These are phyloP conservation scores for Distichodus sexfasciatus DNA, from an alignment of 2,797 vertebrate genomes.

Conservation along the genomic window DNA sequence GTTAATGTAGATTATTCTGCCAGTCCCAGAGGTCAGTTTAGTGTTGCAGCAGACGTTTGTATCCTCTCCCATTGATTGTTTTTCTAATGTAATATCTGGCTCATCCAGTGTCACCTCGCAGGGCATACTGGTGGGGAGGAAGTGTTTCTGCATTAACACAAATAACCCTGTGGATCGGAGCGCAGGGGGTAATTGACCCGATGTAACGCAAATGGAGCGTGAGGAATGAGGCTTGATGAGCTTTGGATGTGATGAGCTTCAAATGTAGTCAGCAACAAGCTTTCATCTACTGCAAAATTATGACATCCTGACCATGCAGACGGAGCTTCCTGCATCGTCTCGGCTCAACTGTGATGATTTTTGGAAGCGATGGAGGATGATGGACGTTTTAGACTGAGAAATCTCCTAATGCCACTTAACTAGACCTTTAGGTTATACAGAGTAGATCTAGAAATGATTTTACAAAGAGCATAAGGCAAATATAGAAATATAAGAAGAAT, in stretches of 20 bases:
- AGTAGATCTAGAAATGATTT: constrained; percentile 30
- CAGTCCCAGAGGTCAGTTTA: background rate
- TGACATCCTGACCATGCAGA: constrained; percentile 17
- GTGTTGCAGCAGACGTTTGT: background rate
- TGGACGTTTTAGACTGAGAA: constrained; percentile 3
- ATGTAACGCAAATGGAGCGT: constrained; percentile 40
- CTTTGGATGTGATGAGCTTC: constrained; percentile 35
- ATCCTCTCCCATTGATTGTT: constrained; percentile 5
- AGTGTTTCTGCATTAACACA: constrained; percentile 21
- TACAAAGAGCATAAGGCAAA: no score
- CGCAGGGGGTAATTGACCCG: constrained; percentile 40
- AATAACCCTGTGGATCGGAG: constrained; percentile 27
- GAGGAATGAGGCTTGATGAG: constrained; percentile 39
- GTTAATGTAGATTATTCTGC: background rate
- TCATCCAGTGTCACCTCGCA: constrained; percentile 22
- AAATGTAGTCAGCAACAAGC: background rate
- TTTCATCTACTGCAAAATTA: constrained; percentile 10
- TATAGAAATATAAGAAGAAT: no score
- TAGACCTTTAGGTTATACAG: constrained; percentile 25
- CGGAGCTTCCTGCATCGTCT: constrained; percentile 5
- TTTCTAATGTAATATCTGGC: constrained; percentile 25
- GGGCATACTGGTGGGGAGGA: constrained; percentile 21
- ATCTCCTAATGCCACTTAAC: background rate
- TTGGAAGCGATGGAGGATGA: background rate
- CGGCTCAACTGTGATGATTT: background rate